Percentiles rank a stretch among this genome's conserved stretches.
Evolutionary conservation across 2,113 vertebrate species (phyloP).

Genomic region (Blennius ocellaris): DNA sequence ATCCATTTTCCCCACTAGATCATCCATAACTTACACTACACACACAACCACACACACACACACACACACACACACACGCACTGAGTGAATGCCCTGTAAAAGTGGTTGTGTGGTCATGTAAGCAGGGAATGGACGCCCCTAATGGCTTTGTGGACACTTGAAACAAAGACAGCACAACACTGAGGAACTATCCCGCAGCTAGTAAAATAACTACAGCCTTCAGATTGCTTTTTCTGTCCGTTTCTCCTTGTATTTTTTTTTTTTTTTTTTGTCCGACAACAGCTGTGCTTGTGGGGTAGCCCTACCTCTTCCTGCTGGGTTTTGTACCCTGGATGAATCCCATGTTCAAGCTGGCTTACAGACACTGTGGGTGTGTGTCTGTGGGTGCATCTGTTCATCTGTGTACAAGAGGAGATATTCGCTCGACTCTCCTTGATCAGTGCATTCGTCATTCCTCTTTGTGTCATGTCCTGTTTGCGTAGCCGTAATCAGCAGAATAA

Average conservation of each 20-base stretch:
- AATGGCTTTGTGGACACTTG: slow-evolving; percentile 31
- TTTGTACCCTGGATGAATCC: slow-evolving; percentile 68
- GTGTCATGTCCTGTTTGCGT: not conserved
- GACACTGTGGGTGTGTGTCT: slow-evolving; percentile 26
- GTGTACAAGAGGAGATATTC: slow-evolving; percentile 15
- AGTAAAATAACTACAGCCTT: slow-evolving; percentile 24
- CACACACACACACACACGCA: slow-evolving; percentile 10
- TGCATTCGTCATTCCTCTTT: not conserved
- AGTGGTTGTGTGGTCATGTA: slow-evolving; percentile 30
- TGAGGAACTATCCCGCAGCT: slow-evolving; percentile 15
- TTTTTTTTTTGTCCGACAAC: slow-evolving; percentile 25
- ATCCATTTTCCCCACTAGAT: slow-evolving; percentile 75
- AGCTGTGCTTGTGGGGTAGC: slow-evolving; percentile 63
- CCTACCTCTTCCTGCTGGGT: slow-evolving; percentile 62
- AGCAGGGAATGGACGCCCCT: slow-evolving; percentile 14
- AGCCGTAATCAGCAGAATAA: not conserved
- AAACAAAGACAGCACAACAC: slow-evolving; percentile 35
- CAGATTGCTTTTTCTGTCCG: not conserved
- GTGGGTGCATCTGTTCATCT: slow-evolving; percentile 22
- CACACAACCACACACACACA: slow-evolving; percentile 24
- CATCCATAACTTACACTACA: slow-evolving; percentile 55
- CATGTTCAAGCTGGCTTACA: slow-evolving; percentile 54
- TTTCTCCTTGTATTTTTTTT: not conserved
- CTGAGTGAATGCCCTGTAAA: slow-evolving; percentile 10
- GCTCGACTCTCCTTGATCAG: slow-evolving; percentile 39